Conservation (phyloP, 2,888 invertebrate species). For the Syrista parreyssii region DNA sequence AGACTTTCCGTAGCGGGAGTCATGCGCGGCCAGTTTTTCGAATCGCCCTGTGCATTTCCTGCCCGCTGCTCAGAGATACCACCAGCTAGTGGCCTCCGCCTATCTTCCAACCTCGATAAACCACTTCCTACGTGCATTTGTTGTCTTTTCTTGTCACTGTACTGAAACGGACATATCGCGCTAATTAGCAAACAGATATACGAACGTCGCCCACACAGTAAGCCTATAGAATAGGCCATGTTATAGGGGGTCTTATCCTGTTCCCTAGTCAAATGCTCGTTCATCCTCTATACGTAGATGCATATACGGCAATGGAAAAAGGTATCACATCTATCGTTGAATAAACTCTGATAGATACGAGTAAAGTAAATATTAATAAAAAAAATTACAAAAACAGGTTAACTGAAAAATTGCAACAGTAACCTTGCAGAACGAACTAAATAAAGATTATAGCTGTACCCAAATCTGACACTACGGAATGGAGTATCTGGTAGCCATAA, state of each 20-base stretch:
- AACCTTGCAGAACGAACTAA: not conserved
- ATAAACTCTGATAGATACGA: not conserved
- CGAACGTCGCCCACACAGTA: slow-evolving; percentile 35
- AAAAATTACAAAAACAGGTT: not conserved
- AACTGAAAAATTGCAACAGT: not conserved
- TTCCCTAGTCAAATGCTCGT: not conserved
- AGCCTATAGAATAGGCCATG: not conserved
- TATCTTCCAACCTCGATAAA: slow-evolving; percentile 42
- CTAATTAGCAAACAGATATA: slow-evolving; percentile 44
- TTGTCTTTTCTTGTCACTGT: slow-evolving; percentile 42
- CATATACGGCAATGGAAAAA: not conserved
- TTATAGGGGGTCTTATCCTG: not conserved
- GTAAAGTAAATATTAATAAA: not conserved
- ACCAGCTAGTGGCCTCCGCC: slow-evolving; percentile 11
- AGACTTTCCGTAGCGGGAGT: not conserved
- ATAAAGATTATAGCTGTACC: slow-evolving; percentile 6
- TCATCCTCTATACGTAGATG: not conserved
- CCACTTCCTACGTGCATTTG: slow-evolving; percentile 51
- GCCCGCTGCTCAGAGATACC: not conserved
- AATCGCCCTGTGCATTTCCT: not conserved
- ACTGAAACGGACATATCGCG: slow-evolving; percentile 28
- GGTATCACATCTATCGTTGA: not conserved
- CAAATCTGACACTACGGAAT: not conserved
- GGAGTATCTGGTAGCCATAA: not conserved
- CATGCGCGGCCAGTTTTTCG: not conserved